Evolutionary conservation across 2,888 invertebrate genomes (phyloP).

Genomic region (Muschampia plurimacula): DNA sequence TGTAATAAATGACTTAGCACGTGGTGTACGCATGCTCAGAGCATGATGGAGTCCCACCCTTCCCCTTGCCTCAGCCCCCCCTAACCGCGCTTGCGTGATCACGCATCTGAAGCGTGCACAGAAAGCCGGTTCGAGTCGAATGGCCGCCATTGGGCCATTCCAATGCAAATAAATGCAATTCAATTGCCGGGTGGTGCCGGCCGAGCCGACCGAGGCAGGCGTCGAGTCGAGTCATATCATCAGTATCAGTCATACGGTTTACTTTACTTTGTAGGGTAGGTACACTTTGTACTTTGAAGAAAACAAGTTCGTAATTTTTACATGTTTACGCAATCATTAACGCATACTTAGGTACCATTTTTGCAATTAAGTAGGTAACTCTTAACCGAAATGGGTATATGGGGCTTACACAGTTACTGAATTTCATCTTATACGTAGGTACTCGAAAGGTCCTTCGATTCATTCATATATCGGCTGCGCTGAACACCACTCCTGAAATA

Average conservation of each 20-base stretch:
- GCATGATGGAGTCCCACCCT: slow-evolving; percentile 56
- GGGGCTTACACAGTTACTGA: no score
- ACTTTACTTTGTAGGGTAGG: slow-evolving; percentile 3
- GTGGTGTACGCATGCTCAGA: slow-evolving; percentile 74
- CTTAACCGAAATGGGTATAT: no score
- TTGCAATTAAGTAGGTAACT: background rate
- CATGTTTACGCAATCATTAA: background rate
- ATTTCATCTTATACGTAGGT: no score
- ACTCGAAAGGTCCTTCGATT: no score
- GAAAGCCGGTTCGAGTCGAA: slow-evolving; percentile 55
- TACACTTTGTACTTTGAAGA: background rate
- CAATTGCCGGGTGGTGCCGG: background rate
- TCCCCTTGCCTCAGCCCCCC: slow-evolving; percentile 34
- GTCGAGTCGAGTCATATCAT: background rate
- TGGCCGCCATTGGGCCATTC: slow-evolving; percentile 11
- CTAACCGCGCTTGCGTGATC: slow-evolving; percentile 49
- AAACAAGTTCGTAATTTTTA: background rate
- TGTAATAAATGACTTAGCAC: slow-evolving; percentile 71
- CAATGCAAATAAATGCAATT: background rate
- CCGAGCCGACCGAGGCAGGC: background rate
- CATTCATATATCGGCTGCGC: no score
- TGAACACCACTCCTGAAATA: no score
- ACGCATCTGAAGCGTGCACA: slow-evolving; percentile 60
- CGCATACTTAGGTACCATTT: background rate
- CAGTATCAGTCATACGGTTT: slow-evolving; percentile 3